Evolutionary conservation across 2,113 vertebrate genomes (phyloP), one percentile per base, ranked within the genome.

Genomic region (Caranx melampygus): DNA sequence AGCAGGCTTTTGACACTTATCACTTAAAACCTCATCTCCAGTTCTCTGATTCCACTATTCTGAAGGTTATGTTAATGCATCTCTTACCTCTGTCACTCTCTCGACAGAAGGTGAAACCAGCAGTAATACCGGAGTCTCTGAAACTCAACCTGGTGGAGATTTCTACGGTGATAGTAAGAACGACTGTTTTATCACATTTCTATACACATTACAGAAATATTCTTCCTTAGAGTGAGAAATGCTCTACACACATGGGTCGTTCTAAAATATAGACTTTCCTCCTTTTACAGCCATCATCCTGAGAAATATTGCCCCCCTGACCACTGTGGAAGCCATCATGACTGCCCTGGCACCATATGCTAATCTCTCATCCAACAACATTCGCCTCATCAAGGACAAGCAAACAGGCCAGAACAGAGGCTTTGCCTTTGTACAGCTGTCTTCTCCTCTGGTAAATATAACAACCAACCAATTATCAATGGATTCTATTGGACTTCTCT

Each of bases 331-430:
- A 75, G 97, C 97, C 84, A 98, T 99, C 81, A 96, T 99, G 95
- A 94, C 96, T 20, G 95, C 96, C 0, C 89, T 99, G 76, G 96
- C 97, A 76, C 98, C 98, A 0, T 99, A 99, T n/a, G 98, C 97
- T 0, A 99, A 98, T 79, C 95, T 99, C 73, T 96, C 97, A 45
- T 94, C 98, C 9, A 97, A 96, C 92, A 99, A 99, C 77, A 99
- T 99, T 87, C 96, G 98, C 21, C 97, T 99, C 75, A 99, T 99
- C 92, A 99, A 99, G 91, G 98, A 99, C 93, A 98, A 99, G 85
- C 98, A 98, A 91, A 99, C 98, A 0, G 97, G 99, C 70, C 97
- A 99, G 81, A 99, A 99, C 80, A 94, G 98, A 92, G 98, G 98
- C 21, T 99, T 99, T 90, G 98, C 98, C 0, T 99, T 99, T 87